Percentiles rank a stretch among this genome's conserved stretches.
Evolutionary conservation across 2,113 vertebrate species (phyloP).

Genomic region (Dicrurus megarhynchus): DNA sequence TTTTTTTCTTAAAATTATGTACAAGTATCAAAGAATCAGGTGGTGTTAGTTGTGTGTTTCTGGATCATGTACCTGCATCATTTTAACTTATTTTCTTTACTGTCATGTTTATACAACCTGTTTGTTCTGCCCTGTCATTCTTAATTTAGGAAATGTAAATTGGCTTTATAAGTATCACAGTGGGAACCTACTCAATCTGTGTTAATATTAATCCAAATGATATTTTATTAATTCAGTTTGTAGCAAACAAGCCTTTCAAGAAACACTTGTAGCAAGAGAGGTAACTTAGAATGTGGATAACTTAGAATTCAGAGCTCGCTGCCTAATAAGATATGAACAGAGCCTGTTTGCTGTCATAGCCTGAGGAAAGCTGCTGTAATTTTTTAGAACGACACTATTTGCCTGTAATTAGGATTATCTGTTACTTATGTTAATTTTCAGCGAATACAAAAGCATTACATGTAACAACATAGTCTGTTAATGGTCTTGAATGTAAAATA

Average conservation of each 20-base stretch:
- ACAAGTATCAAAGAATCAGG: neutral
- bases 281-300: neutral
- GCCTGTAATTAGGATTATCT: neutral
- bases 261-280: neutral
- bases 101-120: neutral
- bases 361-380: neutral
- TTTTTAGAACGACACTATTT: neutral
- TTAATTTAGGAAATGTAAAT: constrained; percentile 2
- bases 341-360: neutral
- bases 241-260: constrained; percentile 8
- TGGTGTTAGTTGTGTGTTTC: neutral
- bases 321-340: neutral
- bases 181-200: neutral
- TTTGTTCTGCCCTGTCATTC: constrained; percentile 9
- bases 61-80: neutral
- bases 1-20: neutral
- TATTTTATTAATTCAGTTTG: neutral
- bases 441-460: neutral
- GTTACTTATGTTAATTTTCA: neutral
- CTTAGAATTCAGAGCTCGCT: neutral
- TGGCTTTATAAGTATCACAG: neutral
- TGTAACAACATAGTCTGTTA: neutral
- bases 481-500: neutral
- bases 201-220: neutral
- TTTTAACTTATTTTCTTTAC: neutral